phyloP scores from a whole-genome alignment of 2,797 vertebrate genomes.

The Apogon hyalosoma region DNA sequence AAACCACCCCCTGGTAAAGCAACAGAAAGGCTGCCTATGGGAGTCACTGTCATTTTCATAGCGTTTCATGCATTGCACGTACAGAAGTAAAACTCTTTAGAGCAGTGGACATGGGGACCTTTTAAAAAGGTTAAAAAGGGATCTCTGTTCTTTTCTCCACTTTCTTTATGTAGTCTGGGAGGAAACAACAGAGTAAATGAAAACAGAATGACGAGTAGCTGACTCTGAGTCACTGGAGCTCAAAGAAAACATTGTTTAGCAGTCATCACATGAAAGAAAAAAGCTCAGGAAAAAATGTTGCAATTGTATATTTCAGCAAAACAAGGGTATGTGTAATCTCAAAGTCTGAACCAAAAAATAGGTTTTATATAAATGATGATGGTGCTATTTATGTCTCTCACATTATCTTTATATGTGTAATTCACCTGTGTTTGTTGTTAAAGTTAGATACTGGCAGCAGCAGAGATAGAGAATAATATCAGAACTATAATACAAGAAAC shows the following conservation, averaged over 20 bases:
- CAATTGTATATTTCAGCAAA: neutral
- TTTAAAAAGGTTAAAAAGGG: conserved; percentile 19
- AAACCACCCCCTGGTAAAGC: conserved; percentile 33
- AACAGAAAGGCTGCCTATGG: conserved; percentile 33
- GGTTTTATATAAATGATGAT: no score
- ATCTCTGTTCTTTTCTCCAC: conserved; percentile 4
- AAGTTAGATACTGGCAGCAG: no score
- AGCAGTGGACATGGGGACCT: neutral
- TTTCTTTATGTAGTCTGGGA: conserved; percentile 21
- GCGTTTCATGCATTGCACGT: conserved; percentile 27
- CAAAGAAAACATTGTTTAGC: conserved; percentile 34
- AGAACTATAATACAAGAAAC: no score
- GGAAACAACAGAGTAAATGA: conserved; percentile 9
- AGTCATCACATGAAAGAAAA: conserved; percentile 33
- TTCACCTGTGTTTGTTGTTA: no score
- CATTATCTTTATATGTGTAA: no score
- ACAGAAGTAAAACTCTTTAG: conserved; percentile 18
- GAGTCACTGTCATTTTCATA: conserved; percentile 29
- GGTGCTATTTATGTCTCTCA: no score
- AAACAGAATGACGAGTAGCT: conserved; percentile 21
- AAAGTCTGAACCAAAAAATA: no score
- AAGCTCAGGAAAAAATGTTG: conserved; percentile 8
- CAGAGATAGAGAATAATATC: no score
- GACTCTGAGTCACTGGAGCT: conserved; percentile 15
- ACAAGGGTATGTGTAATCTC: neutral